Evolutionary conservation across 1,140 invertebrate genomes (phyloP).

Genomic region (Drosophila leontia): DNA sequence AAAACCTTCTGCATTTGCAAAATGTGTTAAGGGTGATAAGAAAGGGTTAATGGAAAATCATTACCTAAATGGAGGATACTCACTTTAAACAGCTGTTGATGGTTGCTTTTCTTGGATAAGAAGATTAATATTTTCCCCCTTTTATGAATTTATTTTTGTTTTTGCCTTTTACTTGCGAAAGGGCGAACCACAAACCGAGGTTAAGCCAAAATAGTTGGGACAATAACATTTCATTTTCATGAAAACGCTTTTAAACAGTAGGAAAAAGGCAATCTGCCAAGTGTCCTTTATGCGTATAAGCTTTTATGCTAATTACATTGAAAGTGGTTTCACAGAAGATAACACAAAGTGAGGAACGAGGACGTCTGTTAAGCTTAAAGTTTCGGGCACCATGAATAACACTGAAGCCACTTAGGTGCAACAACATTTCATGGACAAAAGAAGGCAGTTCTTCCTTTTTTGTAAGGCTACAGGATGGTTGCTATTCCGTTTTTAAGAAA

Average conservation of each 20-base stretch:
- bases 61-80: neutral
- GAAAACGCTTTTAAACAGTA: neutral
- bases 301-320: conserved; percentile 15
- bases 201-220: neutral
- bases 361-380: neutral
- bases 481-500: no score
- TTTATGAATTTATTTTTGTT: no score
- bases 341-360: neutral
- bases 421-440: neutral
- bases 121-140: neutral
- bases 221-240: conserved; percentile 6
- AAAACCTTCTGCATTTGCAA: neutral
- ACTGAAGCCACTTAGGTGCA: neutral
- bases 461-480: neutral
- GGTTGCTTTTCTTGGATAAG: neutral
- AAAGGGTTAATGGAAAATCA: neutral
- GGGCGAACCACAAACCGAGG: neutral
- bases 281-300: conserved; percentile 7
- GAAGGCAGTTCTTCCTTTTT: neutral
- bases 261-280: neutral
- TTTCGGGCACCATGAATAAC: neutral
- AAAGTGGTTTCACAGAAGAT: conserved; percentile 3
- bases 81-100: conserved; percentile 4
- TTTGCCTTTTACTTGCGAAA: no score
- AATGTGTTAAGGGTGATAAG: neutral